Conservation (phyloP, 2,797 vertebrate species). For the Sebastes matsubarae region DNA sequence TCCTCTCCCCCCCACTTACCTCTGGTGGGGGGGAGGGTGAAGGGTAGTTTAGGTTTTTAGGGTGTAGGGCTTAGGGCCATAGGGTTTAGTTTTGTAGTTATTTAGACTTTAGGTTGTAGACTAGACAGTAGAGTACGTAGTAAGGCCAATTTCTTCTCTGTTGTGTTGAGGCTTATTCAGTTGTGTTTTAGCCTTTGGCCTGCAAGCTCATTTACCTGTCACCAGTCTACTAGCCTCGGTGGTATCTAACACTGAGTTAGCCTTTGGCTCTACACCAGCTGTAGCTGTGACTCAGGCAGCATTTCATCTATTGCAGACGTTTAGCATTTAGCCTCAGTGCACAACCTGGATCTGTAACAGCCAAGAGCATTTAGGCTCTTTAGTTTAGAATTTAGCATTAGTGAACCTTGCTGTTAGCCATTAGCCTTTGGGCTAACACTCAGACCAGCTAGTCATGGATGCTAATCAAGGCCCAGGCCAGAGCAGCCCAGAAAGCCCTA, state of each 20-base stretch:
- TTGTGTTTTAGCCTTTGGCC: constrained; percentile 5
- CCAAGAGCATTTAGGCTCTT: not conserved
- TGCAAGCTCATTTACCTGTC: constrained; percentile 1
- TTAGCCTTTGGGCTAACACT: constrained; percentile 26
- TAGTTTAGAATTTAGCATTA: not conserved
- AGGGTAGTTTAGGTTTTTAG: constrained; percentile 39
- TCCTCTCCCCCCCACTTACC: constrained; percentile 78
- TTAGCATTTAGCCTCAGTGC: constrained; percentile 30
- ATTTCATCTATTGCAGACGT: not conserved
- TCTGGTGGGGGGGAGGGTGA: constrained; percentile 77
- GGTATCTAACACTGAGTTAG: constrained; percentile 7
- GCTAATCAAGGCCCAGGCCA: constrained; percentile 66
- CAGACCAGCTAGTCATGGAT: constrained; percentile 67
- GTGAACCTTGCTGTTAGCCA: not conserved
- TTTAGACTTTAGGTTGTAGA: constrained; percentile 46
- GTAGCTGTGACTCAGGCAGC: constrained; percentile 26
- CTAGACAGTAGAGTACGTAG: constrained; percentile 4
- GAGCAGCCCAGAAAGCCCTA: constrained; percentile 87
- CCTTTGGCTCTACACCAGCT: constrained; percentile 26
- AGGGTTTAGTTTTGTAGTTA: constrained; percentile 36
- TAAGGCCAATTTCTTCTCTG: not conserved
- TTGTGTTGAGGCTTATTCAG: not conserved
- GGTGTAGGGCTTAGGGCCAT: constrained; percentile 43
- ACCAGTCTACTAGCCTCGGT: not conserved
- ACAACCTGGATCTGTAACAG: constrained; percentile 13